These are phyloP conservation scores for Acropternis orthonyx DNA, from an alignment of 2,797 vertebrate genomes.

Conservation along the genomic window DNA sequence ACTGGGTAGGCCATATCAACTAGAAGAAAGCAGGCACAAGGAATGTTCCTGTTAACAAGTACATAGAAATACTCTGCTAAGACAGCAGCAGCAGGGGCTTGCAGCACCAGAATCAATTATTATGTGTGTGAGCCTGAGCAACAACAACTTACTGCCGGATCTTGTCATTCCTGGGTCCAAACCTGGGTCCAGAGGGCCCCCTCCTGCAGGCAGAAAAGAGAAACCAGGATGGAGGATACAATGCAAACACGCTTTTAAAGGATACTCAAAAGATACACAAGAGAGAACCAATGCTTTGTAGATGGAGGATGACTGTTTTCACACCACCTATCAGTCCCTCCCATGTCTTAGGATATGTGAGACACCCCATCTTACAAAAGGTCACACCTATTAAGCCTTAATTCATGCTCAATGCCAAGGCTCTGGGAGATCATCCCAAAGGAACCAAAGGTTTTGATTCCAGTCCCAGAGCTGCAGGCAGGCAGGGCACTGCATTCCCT, in stretches of 20 bases:
- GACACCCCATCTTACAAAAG: background rate
- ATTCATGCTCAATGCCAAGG: background rate
- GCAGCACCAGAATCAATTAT: background rate
- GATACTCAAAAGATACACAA: background rate
- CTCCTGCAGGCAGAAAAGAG: conserved; percentile 81
- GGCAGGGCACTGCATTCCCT: background rate
- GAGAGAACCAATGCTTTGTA: background rate
- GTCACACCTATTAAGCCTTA: background rate
- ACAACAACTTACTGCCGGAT: conserved; percentile 91
- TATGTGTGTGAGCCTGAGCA: background rate
- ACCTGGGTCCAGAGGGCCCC: conserved; percentile 92
- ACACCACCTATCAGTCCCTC: background rate
- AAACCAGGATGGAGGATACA: background rate
- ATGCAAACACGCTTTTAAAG: background rate
- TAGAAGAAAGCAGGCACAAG: background rate
- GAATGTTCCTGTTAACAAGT: background rate
- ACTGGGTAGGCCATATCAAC: background rate
- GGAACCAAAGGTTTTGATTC: background rate
- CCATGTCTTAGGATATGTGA: rapidly evolving
- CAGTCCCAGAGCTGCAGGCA: background rate
- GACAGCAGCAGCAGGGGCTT: background rate
- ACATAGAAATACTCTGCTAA: background rate
- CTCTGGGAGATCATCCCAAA: background rate
- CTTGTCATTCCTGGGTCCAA: conserved; percentile 95
- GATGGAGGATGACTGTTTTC: background rate